Evolutionary conservation across 2,797 vertebrate species (phyloP).

Genomic region (Somateria mollissima): DNA sequence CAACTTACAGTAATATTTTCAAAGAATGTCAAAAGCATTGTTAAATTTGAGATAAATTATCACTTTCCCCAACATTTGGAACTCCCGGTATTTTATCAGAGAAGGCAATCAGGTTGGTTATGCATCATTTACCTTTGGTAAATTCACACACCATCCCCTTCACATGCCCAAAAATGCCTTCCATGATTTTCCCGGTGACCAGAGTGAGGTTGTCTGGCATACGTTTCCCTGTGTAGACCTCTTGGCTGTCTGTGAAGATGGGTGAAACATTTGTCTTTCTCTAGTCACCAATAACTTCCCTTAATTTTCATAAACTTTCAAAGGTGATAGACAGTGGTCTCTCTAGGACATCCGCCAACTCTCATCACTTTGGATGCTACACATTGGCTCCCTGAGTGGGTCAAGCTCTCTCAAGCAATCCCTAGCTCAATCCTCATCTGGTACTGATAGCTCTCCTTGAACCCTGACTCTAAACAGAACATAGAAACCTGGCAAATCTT

Average conservation of each 20-base stretch:
- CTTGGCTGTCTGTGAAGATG: background rate
- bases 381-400: background rate
- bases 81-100: background rate
- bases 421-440: background rate
- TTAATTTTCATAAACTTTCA: background rate
- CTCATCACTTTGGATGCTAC: background rate
- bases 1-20: background rate
- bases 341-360: background rate
- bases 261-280: background rate
- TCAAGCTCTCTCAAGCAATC: fast-evolving
- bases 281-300: background rate
- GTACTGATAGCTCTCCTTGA: background rate
- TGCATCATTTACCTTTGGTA: background rate
- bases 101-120: background rate
- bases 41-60: background rate
- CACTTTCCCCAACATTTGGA: background rate
- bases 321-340: background rate
- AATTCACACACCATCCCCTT: background rate
- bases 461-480: background rate
- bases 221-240: background rate
- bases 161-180: background rate
- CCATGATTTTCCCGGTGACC: background rate
- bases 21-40: background rate
- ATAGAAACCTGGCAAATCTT: background rate
- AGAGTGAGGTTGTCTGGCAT: fast-evolving